phyloP scores from a whole-genome alignment of 1,140 invertebrate genomes.

The Hylaeus anthracinus region DNA sequence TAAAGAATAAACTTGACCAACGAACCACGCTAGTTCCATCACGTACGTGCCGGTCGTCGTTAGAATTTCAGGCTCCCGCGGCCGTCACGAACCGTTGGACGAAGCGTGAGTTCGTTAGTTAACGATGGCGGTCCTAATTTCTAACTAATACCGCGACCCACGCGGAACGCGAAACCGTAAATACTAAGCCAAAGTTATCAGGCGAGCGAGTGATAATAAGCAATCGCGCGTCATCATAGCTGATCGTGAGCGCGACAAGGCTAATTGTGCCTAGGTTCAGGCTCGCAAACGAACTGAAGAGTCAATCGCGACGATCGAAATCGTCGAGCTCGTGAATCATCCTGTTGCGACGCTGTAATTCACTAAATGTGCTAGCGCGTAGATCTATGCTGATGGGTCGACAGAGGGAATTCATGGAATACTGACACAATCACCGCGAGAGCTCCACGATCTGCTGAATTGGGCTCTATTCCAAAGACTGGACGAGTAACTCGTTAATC shows the following conservation, averaged over 20 bases:
- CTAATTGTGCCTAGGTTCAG: not conserved
- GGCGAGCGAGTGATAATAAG: not conserved
- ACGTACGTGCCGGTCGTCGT: not conserved
- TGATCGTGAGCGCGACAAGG: not conserved
- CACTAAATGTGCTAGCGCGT: slow-evolving; percentile 37
- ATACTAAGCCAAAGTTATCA: not conserved
- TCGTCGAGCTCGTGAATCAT: slow-evolving; percentile 51
- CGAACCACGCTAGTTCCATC: not conserved
- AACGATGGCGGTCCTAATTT: not conserved
- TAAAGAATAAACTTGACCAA: too few relatives aligned
- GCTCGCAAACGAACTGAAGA: slow-evolving; percentile 1
- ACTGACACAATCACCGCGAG: not conserved
- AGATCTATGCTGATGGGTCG: slow-evolving; percentile 45
- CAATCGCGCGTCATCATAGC: slow-evolving; percentile 1
- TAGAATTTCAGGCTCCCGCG: not conserved
- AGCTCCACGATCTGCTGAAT: too few relatives aligned
- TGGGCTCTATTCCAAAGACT: too few relatives aligned
- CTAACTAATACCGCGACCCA: not conserved
- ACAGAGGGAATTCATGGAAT: slow-evolving; percentile 17
- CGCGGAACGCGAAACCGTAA: not conserved
- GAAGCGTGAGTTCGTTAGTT: slow-evolving; percentile 18
- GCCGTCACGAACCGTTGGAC: not conserved
- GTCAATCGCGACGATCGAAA: slow-evolving; percentile 25
- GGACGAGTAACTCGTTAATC: too few relatives aligned
- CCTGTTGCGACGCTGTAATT: slow-evolving; percentile 35